Conservation (phyloP, 2,797 vertebrate genomes). For the Momotus momota region DNA sequence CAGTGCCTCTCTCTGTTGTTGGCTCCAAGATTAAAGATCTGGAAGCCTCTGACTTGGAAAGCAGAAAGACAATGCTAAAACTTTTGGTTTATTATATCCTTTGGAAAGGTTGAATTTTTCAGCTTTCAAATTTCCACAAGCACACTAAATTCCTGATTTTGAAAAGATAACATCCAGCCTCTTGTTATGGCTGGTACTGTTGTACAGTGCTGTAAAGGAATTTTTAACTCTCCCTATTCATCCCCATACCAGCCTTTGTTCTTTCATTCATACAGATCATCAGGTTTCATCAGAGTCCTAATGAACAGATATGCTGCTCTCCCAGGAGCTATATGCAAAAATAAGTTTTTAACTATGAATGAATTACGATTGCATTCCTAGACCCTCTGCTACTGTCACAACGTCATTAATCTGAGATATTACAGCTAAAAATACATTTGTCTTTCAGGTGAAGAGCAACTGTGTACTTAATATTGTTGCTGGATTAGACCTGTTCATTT, state of each 20-base stretch:
- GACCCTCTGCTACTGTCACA: background rate
- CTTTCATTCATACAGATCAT: background rate
- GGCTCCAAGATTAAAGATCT: constrained; percentile 27
- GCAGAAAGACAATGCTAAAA: background rate
- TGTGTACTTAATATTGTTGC: background rate
- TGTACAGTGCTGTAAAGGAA: background rate
- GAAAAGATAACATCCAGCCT: background rate
- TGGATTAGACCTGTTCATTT: background rate
- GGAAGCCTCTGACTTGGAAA: background rate
- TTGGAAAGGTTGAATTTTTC: background rate
- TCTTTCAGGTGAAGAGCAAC: background rate
- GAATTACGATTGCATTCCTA: background rate
- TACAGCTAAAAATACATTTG: background rate
- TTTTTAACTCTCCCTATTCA: background rate
- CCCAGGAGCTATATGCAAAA: background rate
- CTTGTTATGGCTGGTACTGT: background rate
- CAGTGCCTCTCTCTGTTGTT: background rate
- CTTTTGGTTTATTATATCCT: background rate
- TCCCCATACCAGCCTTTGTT: background rate
- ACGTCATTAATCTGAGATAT: background rate
- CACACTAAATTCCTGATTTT: background rate
- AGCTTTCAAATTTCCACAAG: background rate
- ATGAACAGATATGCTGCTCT: background rate
- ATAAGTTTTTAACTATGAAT: background rate
- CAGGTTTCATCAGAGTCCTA: background rate